phyloP scores from a whole-genome alignment of 2,888 invertebrate genomes.

The Parochlus steinenii region DNA sequence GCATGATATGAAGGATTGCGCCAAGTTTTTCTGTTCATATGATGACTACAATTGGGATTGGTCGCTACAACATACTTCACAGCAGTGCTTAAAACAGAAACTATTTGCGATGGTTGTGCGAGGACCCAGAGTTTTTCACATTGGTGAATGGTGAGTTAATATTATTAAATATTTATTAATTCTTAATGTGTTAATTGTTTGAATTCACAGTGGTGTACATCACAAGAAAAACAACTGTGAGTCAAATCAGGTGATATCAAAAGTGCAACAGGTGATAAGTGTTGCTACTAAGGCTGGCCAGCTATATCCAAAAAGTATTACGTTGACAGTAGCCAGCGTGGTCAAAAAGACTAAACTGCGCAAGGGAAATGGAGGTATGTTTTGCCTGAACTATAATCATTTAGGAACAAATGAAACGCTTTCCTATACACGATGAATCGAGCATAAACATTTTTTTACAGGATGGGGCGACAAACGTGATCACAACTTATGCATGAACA shows the following conservation, averaged over 20 bases:
- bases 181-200: neutral
- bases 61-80: conserved; percentile 82
- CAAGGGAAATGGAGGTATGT: conserved; percentile 94
- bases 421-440: too few relatives aligned
- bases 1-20: conserved; percentile 63
- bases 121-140: conserved; percentile 92
- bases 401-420: too few relatives aligned
- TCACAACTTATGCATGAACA: conserved; percentile 62
- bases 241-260: conserved; percentile 66
- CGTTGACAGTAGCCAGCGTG: conserved; percentile 45
- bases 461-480: conserved; percentile 89
- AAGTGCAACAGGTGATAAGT: conserved; percentile 62
- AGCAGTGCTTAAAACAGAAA: conserved; percentile 58
- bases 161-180: conserved; percentile 4
- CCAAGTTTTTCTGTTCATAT: conserved; percentile 79
- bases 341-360: conserved; percentile 57
- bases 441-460: too few relatives aligned
- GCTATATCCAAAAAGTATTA: conserved; percentile 53
- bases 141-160: conserved; percentile 82
- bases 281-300: conserved; percentile 44
- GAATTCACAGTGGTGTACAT: conserved; percentile 76
- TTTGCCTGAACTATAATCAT: too few relatives aligned
- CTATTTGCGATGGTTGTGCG: conserved; percentile 79
- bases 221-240: conserved; percentile 87
- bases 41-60: conserved; percentile 99